Evolutionary conservation across 2,888 invertebrate genomes (phyloP).

Genomic region (Ochropacha duplaris): DNA sequence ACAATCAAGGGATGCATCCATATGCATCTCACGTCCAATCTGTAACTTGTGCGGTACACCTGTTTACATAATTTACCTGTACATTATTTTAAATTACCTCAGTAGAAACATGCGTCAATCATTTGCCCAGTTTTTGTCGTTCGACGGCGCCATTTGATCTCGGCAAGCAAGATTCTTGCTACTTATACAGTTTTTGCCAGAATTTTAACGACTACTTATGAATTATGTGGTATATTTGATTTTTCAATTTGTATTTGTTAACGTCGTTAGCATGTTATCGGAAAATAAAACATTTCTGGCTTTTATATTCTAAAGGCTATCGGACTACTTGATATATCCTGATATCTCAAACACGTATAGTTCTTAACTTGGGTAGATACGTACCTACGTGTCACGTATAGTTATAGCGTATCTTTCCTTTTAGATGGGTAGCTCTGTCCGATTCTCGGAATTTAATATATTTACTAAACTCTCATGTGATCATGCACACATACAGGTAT

Average conservation of each 20-base stretch:
- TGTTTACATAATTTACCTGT: conserved; percentile 43
- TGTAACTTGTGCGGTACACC: conserved; percentile 22
- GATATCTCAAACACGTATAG: background rate
- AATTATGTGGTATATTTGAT: background rate
- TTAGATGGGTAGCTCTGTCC: background rate
- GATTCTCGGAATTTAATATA: background rate
- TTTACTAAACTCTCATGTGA: background rate
- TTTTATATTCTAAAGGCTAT: background rate
- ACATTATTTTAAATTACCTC: conserved; percentile 52
- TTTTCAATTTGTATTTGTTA: background rate
- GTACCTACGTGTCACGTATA: background rate
- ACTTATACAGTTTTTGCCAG: conserved; percentile 21
- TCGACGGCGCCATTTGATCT: conserved; percentile 52
- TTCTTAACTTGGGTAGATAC: background rate
- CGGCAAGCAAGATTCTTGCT: conserved; percentile 33
- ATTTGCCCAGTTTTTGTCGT: conserved; percentile 47
- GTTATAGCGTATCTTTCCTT: background rate
- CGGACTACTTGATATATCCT: background rate
- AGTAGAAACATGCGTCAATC: conserved; percentile 42
- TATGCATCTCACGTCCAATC: conserved; percentile 38
- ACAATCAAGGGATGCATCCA: conserved; percentile 26
- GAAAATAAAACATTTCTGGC: background rate
- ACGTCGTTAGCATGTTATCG: background rate
- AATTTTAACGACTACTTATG: conserved; percentile 7
- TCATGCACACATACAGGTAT: conserved; percentile 12